phyloP scores from a whole-genome alignment of 2,797 vertebrate species.

The Novumbra hubbsi region DNA sequence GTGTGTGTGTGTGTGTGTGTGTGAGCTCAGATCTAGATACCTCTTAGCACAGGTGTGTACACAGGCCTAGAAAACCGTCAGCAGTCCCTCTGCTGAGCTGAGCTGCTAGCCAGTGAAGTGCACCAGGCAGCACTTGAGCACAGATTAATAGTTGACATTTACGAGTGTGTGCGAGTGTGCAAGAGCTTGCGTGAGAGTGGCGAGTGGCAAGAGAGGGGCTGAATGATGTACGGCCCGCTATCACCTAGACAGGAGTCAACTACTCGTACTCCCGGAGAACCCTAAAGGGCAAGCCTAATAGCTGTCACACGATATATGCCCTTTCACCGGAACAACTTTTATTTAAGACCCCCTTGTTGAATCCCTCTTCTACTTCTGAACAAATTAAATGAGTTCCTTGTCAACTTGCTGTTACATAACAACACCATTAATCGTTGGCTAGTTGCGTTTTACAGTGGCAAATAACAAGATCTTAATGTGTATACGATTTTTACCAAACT shows the following conservation, averaged over 20 bases:
- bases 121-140: slow-evolving; percentile 67
- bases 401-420: slow-evolving; percentile 4
- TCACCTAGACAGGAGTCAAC: slow-evolving; percentile 78
- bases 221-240: slow-evolving; percentile 75
- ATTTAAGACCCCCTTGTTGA: slow-evolving; percentile 71
- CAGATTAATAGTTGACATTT: slow-evolving; percentile 81
- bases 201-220: slow-evolving; percentile 66
- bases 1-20: slow-evolving; percentile 8
- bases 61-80: background rate
- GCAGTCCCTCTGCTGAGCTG: slow-evolving; percentile 30
- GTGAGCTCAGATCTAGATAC: background rate
- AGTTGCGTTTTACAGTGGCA: slow-evolving; percentile 63
- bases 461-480: slow-evolving; percentile 35
- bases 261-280: slow-evolving; percentile 69
- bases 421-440: slow-evolving; percentile 57
- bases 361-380: slow-evolving; percentile 66
- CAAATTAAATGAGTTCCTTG: slow-evolving; percentile 70
- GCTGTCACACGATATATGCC: slow-evolving; percentile 73
- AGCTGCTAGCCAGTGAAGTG: slow-evolving; percentile 57
- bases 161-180: slow-evolving; percentile 51
- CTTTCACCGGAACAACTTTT: slow-evolving; percentile 63
- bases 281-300: slow-evolving; percentile 78
- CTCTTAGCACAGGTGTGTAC: background rate
- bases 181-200: slow-evolving; percentile 26
- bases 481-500: no score